Percentiles rank a stretch among this genome's conserved stretches.
These are phyloP conservation scores for Coccyzus lansbergi DNA, from an alignment of 2,797 vertebrate species.

Conservation along the genomic window DNA sequence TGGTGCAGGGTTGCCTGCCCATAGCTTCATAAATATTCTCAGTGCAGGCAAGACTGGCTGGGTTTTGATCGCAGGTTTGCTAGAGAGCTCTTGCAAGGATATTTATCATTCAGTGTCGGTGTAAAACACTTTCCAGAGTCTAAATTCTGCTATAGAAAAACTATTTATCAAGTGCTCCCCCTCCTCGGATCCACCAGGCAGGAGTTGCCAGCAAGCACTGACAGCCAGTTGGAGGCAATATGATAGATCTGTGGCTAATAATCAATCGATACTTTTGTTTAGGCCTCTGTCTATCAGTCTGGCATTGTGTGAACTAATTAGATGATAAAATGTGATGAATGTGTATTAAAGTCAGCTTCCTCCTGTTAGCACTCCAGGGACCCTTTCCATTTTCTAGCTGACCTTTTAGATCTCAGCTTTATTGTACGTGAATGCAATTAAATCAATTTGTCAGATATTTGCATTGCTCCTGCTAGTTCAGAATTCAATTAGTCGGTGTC, in stretches of 20 bases:
- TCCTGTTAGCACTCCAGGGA: constrained; percentile 85
- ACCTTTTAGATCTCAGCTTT: constrained; percentile 92
- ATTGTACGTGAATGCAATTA: constrained; percentile 90
- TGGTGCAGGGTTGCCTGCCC: not conserved
- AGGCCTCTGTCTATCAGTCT: constrained; percentile 85
- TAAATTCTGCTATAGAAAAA: constrained; percentile 72
- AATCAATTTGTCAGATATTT: constrained; percentile 89
- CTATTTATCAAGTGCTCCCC: constrained; percentile 68
- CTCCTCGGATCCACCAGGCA: constrained; percentile 69
- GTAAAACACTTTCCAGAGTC: constrained; percentile 62
- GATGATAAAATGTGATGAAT: constrained; percentile 99
- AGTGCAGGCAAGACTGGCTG: constrained; percentile 5
- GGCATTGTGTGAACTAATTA: constrained; percentile 93
- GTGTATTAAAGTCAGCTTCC: constrained; percentile 88
- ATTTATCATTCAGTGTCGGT: constrained; percentile 47
- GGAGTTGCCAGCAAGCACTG: constrained; percentile 68
- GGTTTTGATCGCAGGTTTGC: constrained; percentile 1
- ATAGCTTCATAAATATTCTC: constrained; percentile 44
- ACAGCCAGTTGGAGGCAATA: constrained; percentile 77
- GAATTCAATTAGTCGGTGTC: constrained; percentile 82
- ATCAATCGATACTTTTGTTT: constrained; percentile 89
- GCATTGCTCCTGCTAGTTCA: constrained; percentile 79
- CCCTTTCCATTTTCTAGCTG: constrained; percentile 87
- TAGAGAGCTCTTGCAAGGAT: constrained; percentile 25
- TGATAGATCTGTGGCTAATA: constrained; percentile 93